A percentile compares a stretch with the other conserved stretches of the same genome.
Conservation (phyloP, 2,113 vertebrate genomes). For the Cepphus grylle region DNA sequence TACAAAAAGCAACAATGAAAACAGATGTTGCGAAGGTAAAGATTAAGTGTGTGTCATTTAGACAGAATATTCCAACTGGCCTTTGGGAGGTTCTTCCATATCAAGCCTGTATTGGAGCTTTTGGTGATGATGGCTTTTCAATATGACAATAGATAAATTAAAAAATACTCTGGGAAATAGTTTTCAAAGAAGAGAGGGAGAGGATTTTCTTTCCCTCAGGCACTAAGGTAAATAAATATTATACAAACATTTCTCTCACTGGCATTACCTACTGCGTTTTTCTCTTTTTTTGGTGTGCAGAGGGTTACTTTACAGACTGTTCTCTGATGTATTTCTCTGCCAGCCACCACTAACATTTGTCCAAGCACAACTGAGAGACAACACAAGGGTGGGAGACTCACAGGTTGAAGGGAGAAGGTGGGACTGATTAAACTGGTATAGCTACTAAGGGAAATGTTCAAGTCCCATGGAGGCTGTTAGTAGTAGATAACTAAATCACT, state of each 20-base stretch:
- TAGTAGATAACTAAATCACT: background rate
- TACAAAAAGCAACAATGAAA: background rate
- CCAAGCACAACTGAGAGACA: background rate
- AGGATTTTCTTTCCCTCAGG: background rate
- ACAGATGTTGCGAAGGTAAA: fast-evolving
- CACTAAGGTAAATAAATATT: background rate
- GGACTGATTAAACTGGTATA: background rate
- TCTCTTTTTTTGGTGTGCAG: fast-evolving
- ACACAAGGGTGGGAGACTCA: background rate
- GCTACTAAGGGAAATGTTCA: background rate
- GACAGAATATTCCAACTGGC: background rate
- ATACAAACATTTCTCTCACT: background rate
- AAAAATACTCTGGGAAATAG: background rate
- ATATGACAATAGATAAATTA: background rate
- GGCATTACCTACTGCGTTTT: background rate
- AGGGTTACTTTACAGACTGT: background rate
- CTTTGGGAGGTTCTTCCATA: background rate
- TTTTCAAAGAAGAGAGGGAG: background rate
- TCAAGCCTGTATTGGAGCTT: background rate
- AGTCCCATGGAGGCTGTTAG: background rate
- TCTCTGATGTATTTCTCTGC: background rate
- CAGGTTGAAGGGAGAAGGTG: background rate
- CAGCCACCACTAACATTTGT: background rate
- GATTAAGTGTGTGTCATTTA: background rate
- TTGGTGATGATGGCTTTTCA: background rate